These are phyloP conservation scores for Morelia viridis DNA, from an alignment of 2,797 vertebrate genomes.

Conservation along the genomic window DNA sequence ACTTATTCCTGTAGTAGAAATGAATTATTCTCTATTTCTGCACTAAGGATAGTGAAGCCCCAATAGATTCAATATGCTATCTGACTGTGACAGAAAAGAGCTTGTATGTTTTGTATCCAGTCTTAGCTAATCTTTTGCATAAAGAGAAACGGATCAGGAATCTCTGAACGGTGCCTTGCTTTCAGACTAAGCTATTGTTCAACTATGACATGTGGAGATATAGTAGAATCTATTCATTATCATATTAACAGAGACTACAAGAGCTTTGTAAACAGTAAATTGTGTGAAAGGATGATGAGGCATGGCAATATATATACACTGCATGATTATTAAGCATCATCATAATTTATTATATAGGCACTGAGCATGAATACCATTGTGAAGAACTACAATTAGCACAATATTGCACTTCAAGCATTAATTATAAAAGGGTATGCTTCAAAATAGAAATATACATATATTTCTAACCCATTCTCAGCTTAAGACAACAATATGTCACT, in stretches of 20 bases:
- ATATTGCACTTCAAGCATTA: constrained; percentile 6
- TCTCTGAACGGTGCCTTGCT: background rate
- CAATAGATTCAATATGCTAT: no score
- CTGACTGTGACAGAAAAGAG: no score
- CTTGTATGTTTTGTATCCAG: no score
- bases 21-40: background rate
- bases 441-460: accelerated
- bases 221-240: background rate
- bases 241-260: background rate
- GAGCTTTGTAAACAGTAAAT: background rate
- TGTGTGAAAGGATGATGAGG: background rate
- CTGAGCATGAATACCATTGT: accelerated
- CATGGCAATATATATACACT: background rate
- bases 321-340: background rate
- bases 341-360: background rate
- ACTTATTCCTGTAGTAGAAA: no score
- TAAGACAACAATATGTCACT: constrained; percentile 11
- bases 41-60: background rate
- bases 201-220: background rate
- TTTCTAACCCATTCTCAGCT: background rate
- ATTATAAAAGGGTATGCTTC: background rate
- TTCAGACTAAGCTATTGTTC: background rate
- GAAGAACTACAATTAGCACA: background rate
- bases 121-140: no score
- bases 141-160: background rate